Conservation (phyloP, 2,113 vertebrate genomes). For the Lates calcarifer region DNA sequence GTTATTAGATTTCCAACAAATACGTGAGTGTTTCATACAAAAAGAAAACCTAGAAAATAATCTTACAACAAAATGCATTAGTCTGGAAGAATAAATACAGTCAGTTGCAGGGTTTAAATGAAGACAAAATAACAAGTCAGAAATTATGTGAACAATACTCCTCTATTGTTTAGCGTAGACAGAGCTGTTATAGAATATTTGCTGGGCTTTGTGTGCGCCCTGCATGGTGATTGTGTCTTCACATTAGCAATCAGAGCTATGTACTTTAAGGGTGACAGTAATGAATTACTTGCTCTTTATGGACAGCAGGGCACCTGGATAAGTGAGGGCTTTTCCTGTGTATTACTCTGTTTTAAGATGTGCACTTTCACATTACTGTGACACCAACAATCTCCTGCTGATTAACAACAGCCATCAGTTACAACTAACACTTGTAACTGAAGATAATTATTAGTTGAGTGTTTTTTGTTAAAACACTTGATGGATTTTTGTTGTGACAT, state of each 20-base stretch:
- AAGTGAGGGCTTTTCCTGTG: conserved; percentile 64
- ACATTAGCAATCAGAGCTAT: conserved; percentile 62
- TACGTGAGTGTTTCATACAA: conserved; percentile 2
- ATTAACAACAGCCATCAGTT: conserved; percentile 30
- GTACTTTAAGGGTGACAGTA: conserved; percentile 67
- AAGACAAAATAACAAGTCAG: conserved; percentile 24
- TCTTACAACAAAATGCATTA: background rate
- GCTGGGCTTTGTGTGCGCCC: conserved; percentile 3
- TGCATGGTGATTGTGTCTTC: conserved; percentile 48
- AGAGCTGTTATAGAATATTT: conserved; percentile 12
- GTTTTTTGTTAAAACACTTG: background rate
- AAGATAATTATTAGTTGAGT: conserved; percentile 17
- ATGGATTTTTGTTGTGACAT: conserved; percentile 14
- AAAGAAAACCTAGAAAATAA: conserved; percentile 28
- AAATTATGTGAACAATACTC: conserved; percentile 3
- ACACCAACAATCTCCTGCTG: conserved; percentile 41
- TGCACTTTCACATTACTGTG: conserved; percentile 51
- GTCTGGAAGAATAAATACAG: background rate
- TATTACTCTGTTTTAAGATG: conserved; percentile 62
- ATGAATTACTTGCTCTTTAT: conserved; percentile 73
- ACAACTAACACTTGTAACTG: conserved; percentile 2
- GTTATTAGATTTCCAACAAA: conserved; percentile 63
- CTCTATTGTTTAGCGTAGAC: background rate
- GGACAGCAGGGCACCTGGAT: conserved; percentile 55
- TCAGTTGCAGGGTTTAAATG: conserved; percentile 1